Base-by-base conservation (phyloP, 2,888 invertebrate species). In the Stegophylla sp. region DNA sequence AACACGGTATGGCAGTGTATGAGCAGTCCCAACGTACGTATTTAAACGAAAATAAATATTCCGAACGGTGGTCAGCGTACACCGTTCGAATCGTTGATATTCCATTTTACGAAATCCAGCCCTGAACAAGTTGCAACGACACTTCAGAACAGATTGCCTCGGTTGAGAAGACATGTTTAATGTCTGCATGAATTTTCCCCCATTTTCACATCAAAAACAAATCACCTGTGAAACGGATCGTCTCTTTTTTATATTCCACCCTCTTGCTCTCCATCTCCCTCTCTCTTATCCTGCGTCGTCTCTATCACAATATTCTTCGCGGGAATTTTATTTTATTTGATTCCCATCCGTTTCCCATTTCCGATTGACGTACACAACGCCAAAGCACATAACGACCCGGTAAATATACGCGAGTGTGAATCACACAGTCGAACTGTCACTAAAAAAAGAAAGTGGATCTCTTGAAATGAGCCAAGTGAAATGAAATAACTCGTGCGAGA, bases 21-120 rank as follows among this genome's bases (percentile, higher is more conserved):
- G 56, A 2, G 48, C 4, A 20, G 12, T 0, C 34, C 34, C 34
- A 10, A 17, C 15, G 20, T 9, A 3, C 26, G 23, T 17, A 53
- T 51, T 69, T 63, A 7, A 34, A 41, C 34, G 53, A 41, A 20
- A 53, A 71, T 20, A 69, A 51, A 69, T 69, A 69, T 51, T 69
- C 17, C n/a, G 26, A 20, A n/a, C 12, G 9, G n/a, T n/a, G 51
- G 51, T 17, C n/a, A 51, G 3, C 5, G 28, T 26, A n/a, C 12
- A 26, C 59, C 59, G 17, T 53, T 7, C 61, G 28, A 61, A 12
- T 28, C 34, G 34, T 34, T 34, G 7, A 5, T 34, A 34, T 34
- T 34, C 34, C 34, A 7, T 34, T 7, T 34, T 5, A 34, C 34
- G 34, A 7, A n/a, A n/a, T 7, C 34, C 34, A 7, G 34, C 7